phyloP scores from a whole-genome alignment of 1,140 invertebrate genomes.

The Atta cephalotes region DNA sequence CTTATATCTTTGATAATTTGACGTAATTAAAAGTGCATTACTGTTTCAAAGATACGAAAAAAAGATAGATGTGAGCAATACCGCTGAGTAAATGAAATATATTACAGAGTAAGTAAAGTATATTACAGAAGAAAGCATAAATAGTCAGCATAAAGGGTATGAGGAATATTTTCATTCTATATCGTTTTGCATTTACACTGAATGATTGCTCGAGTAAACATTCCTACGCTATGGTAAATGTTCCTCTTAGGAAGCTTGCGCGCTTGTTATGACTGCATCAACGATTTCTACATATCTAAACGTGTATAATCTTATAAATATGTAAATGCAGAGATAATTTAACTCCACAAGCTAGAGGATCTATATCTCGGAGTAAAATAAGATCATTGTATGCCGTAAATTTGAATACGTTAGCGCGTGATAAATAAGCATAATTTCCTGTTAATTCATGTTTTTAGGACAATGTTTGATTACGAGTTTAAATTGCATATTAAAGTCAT shows the following conservation, averaged over 20 bases:
- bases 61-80: not conserved
- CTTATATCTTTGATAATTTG: not conserved
- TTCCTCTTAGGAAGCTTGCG: conserved; percentile 4
- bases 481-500: conserved; percentile 30
- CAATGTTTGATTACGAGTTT: conserved; percentile 17
- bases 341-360: not conserved
- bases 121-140: conserved; percentile 25
- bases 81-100: not conserved
- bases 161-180: conserved; percentile 4
- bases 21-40: not conserved
- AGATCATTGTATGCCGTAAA: conserved; percentile 45
- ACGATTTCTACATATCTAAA: conserved; percentile 37
- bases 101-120: not conserved
- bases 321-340: conserved; percentile 37
- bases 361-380: conserved; percentile 18
- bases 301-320: conserved; percentile 48
- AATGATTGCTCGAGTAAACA: not conserved
- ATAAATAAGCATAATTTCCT: conserved; percentile 51
- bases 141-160: not conserved
- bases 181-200: conserved; percentile 33
- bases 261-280: conserved; percentile 36
- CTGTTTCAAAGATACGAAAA: not conserved
- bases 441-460: conserved; percentile 55
- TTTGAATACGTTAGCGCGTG: conserved; percentile 45
- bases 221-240: conserved; percentile 12